These are phyloP conservation scores for Luidia sarsii DNA, from an alignment of 53 echinoderm and acorn worm genomes.

Conservation along the genomic window DNA sequence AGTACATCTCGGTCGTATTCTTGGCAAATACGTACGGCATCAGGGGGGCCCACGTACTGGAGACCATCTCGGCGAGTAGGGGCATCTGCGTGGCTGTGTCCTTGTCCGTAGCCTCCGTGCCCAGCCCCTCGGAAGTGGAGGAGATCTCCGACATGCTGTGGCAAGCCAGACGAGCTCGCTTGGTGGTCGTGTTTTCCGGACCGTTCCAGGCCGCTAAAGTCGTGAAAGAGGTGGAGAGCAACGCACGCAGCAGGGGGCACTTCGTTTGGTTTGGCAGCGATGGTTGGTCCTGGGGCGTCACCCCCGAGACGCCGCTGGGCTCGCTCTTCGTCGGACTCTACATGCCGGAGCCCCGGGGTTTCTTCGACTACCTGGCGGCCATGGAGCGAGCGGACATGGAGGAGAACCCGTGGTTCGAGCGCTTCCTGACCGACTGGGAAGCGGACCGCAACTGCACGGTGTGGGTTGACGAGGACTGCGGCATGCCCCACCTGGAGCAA, in stretches of 20 bases:
- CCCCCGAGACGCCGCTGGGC: background rate
- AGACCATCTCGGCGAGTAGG: background rate
- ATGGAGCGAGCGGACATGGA: background rate
- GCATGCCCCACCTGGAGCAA: background rate
- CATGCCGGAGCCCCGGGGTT: constrained; percentile 2
- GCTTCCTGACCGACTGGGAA: background rate
- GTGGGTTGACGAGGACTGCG: constrained; percentile 4
- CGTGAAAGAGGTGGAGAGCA: background rate
- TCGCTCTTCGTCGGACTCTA: background rate
- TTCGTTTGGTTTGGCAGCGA: constrained; percentile 42
- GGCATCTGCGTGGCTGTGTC: constrained; percentile 43
- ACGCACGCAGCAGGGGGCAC: background rate
- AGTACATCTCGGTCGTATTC: constrained; percentile 40
- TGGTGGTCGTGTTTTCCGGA: constrained; percentile 35
- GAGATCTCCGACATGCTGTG: background rate
- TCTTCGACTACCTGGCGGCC: background rate
- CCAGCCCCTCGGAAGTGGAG: background rate
- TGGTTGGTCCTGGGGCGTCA: background rate
- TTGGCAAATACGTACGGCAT: constrained; percentile 49
- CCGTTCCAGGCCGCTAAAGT: background rate
- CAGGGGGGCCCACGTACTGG: constrained; percentile 31
- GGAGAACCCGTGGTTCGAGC: background rate
- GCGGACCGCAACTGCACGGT: background rate
- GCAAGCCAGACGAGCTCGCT: background rate
- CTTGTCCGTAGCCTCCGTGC: background rate